Percentiles rank a stretch among this genome's conserved stretches.
Evolutionary conservation across 1,140 invertebrate genomes (phyloP).

Genomic region (Tigriopus japonicus): DNA sequence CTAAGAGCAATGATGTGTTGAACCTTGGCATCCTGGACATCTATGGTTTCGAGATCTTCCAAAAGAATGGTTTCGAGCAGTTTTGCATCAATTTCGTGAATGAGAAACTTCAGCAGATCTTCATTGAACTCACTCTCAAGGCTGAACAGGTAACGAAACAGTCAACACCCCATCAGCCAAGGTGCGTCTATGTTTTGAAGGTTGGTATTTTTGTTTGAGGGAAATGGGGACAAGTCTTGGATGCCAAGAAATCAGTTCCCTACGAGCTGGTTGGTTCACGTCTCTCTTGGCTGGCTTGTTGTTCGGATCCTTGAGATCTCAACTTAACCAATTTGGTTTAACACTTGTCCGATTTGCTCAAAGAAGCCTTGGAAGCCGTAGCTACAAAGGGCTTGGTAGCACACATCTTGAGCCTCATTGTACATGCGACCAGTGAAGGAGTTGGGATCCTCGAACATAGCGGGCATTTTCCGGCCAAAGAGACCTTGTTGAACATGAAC

Average conservation of each 20-base stretch:
- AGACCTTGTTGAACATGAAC: background rate
- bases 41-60: constrained; percentile 47
- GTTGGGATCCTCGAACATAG: background rate
- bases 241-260: too few species aligned
- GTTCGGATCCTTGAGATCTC: too few species aligned
- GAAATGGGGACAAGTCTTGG: too few species aligned
- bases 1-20: constrained; percentile 24
- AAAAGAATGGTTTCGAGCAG: constrained; percentile 52
- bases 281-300: too few species aligned
- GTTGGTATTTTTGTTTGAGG: too few species aligned
- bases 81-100: constrained; percentile 92
- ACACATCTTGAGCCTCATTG: background rate
- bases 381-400: background rate
- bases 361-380: background rate
- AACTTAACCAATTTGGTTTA: too few species aligned
- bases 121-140: constrained; percentile 52
- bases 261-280: too few species aligned
- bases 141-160: constrained; percentile 38
- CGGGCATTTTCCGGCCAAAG: background rate
- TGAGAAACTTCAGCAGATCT: constrained; percentile 58
- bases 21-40: constrained; percentile 43
- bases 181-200: too few species aligned
- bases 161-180: too few species aligned
- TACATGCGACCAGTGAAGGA: background rate
- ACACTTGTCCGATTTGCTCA: too few species aligned